Evolutionary conservation across 1,140 invertebrate genomes (phyloP).

Genomic region (Aplysia californica): DNA sequence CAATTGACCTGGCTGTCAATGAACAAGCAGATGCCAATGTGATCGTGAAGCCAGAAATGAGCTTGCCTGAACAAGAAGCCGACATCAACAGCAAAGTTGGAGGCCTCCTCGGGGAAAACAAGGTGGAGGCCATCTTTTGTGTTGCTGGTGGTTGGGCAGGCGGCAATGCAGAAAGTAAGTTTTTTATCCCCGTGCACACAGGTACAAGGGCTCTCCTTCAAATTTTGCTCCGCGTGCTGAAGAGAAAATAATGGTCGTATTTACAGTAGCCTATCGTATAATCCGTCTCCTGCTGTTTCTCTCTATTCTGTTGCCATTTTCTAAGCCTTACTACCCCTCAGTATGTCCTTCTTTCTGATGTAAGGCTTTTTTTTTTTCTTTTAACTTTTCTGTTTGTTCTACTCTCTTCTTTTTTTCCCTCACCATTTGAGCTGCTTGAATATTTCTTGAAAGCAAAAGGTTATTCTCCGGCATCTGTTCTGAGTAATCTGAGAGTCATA

Average conservation of each 20-base stretch:
- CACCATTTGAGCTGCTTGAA: neutral
- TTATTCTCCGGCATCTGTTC: neutral
- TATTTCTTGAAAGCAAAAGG: no score
- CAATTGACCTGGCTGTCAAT: conserved; percentile 90
- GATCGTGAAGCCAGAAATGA: conserved; percentile 80
- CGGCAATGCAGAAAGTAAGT: conserved; percentile 74
- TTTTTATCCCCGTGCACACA: neutral
- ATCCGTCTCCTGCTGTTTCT: neutral
- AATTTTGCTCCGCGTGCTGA: neutral
- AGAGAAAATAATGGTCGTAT: neutral
- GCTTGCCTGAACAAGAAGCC: conserved; percentile 81
- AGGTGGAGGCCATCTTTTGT: conserved; percentile 96
- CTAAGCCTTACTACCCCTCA: neutral
- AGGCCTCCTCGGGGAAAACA: conserved; percentile 66
- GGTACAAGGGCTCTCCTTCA: neutral
- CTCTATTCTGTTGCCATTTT: neutral
- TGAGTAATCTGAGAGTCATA: no score
- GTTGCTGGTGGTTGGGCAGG: conserved; percentile 99
- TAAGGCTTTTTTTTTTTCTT: no score
- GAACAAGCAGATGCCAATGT: conserved; percentile 92
- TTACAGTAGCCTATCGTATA: neutral
- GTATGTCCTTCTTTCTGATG: neutral
- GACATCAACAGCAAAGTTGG: conserved; percentile 51
- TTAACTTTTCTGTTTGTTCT: no score
- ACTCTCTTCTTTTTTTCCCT: neutral